A percentile compares a stretch with the other conserved stretches of the same genome.
These are phyloP conservation scores for Temnothorax longispinosus DNA, from an alignment of 1,140 invertebrate genomes.

Conservation along the genomic window DNA sequence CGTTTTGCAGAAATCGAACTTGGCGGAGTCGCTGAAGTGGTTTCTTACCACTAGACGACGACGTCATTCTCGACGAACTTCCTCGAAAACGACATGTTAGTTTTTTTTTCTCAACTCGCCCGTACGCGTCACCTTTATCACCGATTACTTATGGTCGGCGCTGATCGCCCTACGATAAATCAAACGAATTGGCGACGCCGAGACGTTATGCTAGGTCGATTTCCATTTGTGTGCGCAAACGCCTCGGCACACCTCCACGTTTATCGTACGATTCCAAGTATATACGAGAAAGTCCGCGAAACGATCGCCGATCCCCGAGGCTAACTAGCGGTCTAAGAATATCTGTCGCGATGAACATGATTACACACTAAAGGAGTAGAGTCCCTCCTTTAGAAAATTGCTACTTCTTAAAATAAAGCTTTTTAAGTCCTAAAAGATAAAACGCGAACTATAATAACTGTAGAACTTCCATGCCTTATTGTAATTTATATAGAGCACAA, in stretches of 20 bases:
- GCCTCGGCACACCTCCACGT: constrained; percentile 11
- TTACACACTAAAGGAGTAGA: background rate
- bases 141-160: background rate
- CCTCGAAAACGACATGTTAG: background rate
- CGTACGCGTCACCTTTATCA: constrained; percentile 37
- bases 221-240: constrained; percentile 33
- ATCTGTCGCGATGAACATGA: background rate
- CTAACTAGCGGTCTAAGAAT: constrained; percentile 14
- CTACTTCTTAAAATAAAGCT: constrained; percentile 2
- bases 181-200: constrained; percentile 20
- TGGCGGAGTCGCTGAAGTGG: background rate
- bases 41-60: background rate
- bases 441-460: background rate
- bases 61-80: background rate
- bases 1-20: background rate
- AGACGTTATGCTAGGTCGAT: constrained; percentile 30
- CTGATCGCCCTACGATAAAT: constrained; percentile 40
- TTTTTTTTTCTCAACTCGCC: constrained; percentile 32
- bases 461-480: background rate
- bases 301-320: constrained; percentile 3
- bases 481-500: background rate
- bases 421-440: background rate
- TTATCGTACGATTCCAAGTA: background rate
- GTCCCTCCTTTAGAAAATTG: background rate
- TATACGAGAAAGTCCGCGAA: constrained; percentile 1